Evolutionary conservation across 2,113 vertebrate genomes (phyloP).

Genomic region (Hirundichthys speculiger): DNA sequence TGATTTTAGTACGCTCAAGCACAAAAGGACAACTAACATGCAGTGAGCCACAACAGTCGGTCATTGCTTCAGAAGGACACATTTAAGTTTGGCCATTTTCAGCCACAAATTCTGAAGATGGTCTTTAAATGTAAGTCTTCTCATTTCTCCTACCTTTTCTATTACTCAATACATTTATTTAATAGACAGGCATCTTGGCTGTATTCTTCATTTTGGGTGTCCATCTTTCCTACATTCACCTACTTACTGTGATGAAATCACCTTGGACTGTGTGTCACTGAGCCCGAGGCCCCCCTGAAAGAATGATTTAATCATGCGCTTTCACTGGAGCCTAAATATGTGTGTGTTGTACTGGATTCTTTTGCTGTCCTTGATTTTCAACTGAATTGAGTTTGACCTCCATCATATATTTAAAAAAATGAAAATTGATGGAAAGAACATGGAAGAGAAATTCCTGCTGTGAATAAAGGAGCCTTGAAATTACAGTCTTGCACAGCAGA

Average conservation of each 20-base stretch:
- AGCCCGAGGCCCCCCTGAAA: conserved; percentile 36
- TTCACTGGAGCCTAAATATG: neutral
- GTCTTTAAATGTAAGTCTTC: conserved; percentile 2
- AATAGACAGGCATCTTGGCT: neutral
- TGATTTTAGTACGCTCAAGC: neutral
- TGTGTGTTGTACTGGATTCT: neutral
- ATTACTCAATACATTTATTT: conserved; percentile 17
- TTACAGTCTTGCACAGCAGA: conserved; percentile 21
- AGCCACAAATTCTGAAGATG: neutral
- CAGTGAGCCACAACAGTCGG: neutral
- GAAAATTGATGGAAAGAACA: conserved; percentile 23
- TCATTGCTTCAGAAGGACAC: neutral
- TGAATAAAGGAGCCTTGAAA: conserved; percentile 46
- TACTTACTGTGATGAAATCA: conserved; percentile 30
- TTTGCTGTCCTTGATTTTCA: conserved; percentile 44
- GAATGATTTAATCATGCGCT: conserved; percentile 34
- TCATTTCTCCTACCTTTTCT: conserved; percentile 8
- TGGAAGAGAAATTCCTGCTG: conserved; percentile 4
- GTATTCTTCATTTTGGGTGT: conserved; percentile 6
- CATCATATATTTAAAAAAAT: conserved; percentile 38
- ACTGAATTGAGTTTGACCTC: conserved; percentile 41
- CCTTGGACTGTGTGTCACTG: conserved; percentile 30
- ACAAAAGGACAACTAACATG: neutral
- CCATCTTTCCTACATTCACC: conserved; percentile 19
- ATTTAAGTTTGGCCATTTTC: neutral